phyloP scores from a whole-genome alignment of 2,797 vertebrate species.

The Apogon talboti region DNA sequence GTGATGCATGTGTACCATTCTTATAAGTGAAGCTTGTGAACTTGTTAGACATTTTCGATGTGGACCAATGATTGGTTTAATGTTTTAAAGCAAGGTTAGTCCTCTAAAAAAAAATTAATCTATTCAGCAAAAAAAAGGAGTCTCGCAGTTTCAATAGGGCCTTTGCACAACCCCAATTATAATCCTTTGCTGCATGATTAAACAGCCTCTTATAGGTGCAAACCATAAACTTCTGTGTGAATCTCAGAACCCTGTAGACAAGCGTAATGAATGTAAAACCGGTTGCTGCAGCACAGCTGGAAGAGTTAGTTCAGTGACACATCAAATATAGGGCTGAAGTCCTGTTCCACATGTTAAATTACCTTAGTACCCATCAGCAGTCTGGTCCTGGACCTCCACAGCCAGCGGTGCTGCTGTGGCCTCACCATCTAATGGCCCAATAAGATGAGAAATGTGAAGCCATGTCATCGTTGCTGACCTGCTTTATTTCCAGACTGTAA shows the following conservation, averaged over 20 bases:
- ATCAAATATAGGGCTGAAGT: constrained; percentile 21
- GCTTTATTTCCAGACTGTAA: constrained; percentile 81
- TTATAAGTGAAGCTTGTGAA: no score
- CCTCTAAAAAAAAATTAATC: no score
- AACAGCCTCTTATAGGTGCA: not conserved
- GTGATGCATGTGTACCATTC: no score
- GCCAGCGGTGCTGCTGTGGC: constrained; percentile 14
- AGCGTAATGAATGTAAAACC: constrained; percentile 4
- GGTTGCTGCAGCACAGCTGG: not conserved
- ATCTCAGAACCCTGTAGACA: constrained; percentile 5
- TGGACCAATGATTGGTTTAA: no score
- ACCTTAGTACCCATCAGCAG: constrained; percentile 6
- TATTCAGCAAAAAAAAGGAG: no score
- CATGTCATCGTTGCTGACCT: constrained; percentile 22
- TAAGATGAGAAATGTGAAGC: constrained; percentile 45
- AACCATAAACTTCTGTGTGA: not conserved
- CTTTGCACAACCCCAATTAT: not conserved
- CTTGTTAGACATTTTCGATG: no score
- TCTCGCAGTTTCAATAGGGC: no score
- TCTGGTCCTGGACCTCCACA: constrained; percentile 22
- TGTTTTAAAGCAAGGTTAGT: no score
- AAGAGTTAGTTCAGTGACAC: constrained; percentile 20
- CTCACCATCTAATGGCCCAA: constrained; percentile 35
- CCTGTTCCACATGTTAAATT: constrained; percentile 18
- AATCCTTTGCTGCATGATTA: not conserved